Conservation (phyloP, 2,113 vertebrate genomes). For the Hyperoodon ampullatus region DNA sequence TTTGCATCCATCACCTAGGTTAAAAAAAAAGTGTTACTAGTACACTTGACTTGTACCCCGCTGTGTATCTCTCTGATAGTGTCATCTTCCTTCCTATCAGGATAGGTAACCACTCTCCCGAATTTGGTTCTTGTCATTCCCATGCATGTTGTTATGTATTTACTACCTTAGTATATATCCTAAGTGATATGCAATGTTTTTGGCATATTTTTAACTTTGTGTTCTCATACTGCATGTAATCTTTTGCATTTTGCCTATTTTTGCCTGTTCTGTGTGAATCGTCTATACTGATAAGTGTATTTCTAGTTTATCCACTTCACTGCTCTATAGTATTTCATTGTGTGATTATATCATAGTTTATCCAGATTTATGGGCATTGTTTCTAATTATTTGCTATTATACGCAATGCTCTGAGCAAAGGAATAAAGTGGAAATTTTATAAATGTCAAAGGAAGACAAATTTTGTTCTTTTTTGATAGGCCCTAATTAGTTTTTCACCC, state of each 20-base stretch:
- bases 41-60: neutral
- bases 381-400: slow-evolving; percentile 15
- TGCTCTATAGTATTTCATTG: neutral
- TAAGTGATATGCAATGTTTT: neutral
- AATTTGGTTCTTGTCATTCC: neutral
- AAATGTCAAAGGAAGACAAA: slow-evolving; percentile 29
- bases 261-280: neutral
- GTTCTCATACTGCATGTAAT: neutral
- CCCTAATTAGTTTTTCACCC: neutral
- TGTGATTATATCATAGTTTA: neutral
- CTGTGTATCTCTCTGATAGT: neutral
- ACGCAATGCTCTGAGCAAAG: neutral
- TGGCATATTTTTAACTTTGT: slow-evolving; percentile 14
- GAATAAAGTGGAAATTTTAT: slow-evolving; percentile 20
- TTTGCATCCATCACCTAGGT: neutral
- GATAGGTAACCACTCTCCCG: neutral
- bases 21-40: neutral
- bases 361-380: neutral
- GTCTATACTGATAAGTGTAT: neutral
- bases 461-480: slow-evolving; percentile 21
- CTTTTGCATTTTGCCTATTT: neutral
- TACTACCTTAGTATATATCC: neutral
- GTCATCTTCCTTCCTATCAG: neutral
- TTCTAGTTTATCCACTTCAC: slow-evolving; percentile 3
- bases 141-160: neutral